phyloP scores from a whole-genome alignment of 2,888 invertebrate genomes.

The Morinoia aosen region DNA sequence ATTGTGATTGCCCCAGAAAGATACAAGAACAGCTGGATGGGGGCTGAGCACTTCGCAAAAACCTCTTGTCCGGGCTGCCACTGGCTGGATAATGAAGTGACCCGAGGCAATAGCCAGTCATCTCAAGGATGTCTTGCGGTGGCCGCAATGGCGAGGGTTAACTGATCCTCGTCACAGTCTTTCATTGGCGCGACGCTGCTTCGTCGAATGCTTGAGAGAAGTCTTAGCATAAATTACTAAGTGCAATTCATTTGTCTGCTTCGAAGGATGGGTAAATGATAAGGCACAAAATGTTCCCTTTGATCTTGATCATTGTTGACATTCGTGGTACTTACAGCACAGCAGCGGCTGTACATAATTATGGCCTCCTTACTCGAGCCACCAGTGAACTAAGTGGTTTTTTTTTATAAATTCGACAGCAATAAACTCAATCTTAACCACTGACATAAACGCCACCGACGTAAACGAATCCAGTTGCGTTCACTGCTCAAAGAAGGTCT shows the following conservation, averaged over 20 bases:
- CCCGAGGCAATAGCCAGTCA: not conserved
- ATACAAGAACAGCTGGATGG: not conserved
- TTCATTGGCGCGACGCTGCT: not conserved
- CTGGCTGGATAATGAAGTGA: not conserved
- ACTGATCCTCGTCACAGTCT: not conserved
- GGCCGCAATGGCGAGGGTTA: not conserved
- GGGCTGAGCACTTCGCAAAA: not conserved
- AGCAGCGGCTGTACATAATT: not conserved
- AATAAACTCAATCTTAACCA: not conserved
- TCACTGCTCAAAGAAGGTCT: not conserved
- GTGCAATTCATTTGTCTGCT: too few relatives aligned
- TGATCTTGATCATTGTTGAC: too few relatives aligned
- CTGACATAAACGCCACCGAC: not conserved
- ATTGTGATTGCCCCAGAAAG: not conserved
- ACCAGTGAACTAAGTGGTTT: not conserved
- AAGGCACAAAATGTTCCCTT: too few relatives aligned
- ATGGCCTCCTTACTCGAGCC: not conserved
- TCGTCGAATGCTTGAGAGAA: not conserved
- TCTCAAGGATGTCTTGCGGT: conserved; percentile 4
- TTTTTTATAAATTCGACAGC: not conserved
- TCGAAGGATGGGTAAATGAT: too few relatives aligned
- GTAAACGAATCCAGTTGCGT: not conserved
- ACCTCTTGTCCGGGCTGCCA: not conserved
- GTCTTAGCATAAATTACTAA: too few relatives aligned
- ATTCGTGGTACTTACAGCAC: not conserved